Conservation (phyloP, 2,797 vertebrate genomes). For the Enteromius unitaeniatus region DNA sequence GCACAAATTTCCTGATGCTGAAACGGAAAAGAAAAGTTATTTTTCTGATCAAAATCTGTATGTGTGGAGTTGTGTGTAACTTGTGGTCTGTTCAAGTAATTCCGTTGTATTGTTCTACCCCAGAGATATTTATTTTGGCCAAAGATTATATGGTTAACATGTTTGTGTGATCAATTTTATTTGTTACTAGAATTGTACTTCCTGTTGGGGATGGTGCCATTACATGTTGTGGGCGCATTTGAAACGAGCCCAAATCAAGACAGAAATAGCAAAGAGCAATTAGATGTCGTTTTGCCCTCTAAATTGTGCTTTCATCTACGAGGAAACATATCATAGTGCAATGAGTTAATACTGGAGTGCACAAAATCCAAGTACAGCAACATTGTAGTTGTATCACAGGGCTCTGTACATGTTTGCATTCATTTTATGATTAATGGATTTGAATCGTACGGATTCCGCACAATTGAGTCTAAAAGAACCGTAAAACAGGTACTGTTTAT, state of each 20-base stretch:
- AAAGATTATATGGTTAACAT: conserved; percentile 34
- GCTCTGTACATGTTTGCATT: neutral
- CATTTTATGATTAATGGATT: neutral
- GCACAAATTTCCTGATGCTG: conserved; percentile 18
- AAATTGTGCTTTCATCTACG: conserved; percentile 12
- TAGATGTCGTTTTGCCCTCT: neutral
- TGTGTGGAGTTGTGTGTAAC: conserved; percentile 8
- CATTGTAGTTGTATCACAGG: neutral
- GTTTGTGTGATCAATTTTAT: conserved; percentile 6
- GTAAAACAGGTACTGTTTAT: conserved; percentile 22
- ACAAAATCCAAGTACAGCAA: neutral
- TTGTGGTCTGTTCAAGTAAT: conserved; percentile 29
- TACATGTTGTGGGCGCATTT: neutral
- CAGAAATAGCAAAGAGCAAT: neutral
- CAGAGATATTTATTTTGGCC: conserved; percentile 22
- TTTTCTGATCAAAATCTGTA: conserved; percentile 8
- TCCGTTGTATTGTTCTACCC: conserved; percentile 25
- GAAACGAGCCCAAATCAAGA: neutral
- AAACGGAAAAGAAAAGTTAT: neutral
- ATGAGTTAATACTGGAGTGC: neutral
- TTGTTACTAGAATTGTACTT: neutral
- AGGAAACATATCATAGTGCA: conserved; percentile 14
- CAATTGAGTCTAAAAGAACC: conserved; percentile 19
- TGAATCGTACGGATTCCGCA: neutral
- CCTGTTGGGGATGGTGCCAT: conserved; percentile 18